Evolutionary conservation across 2,113 vertebrate genomes (phyloP), one percentile per base, ranked within the genome.

Genomic region (Engystomops pustulosus): DNA sequence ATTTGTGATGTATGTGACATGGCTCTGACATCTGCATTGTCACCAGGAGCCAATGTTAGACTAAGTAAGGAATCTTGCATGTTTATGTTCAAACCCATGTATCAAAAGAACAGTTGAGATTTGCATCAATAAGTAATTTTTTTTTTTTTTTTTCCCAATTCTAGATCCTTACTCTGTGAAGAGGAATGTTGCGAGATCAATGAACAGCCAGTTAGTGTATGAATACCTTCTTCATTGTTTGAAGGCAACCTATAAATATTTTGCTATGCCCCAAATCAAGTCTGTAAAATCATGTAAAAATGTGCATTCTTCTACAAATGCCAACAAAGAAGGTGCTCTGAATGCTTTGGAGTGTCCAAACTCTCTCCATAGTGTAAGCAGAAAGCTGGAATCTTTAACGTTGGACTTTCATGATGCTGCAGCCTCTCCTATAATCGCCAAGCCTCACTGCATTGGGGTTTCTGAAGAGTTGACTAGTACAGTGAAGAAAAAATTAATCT

Each of bases 141-240:
- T 41, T 41, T 41, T 41, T 41, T 41, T 41, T 41, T 41, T 41
- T 41, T 41, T 87, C 74, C 86, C 85, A 68, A 69, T 89, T 83
- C 36, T 87, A 98, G 97, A 98, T 90, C 97, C 97, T 0, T 98
- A 96, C 87, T 94, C 96, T 25, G 91, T 95, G 69, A 98, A 95
- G 91, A 95, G 96, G 86, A 98, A 98, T 71, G 96, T 98, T 87
- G 96, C 97, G 85, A 96, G 96, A 87, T 94, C 95, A 3, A 86
- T 98, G 83, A 98, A 95, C 91, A 98, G 95, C 88, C 97, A 97
- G 85, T 91, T 96, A 36, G 93, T 97, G 44, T 98, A 92, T 70
- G 96, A 97, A 5, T 98, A 96, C 89, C 91, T 97, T 87, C 89
- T 98, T 89, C 96, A 98, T 88, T 98, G 97, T 90, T 92, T 98